Conservation (phyloP, 1,140 invertebrate genomes). For the Pogonomyrmex californicus region DNA sequence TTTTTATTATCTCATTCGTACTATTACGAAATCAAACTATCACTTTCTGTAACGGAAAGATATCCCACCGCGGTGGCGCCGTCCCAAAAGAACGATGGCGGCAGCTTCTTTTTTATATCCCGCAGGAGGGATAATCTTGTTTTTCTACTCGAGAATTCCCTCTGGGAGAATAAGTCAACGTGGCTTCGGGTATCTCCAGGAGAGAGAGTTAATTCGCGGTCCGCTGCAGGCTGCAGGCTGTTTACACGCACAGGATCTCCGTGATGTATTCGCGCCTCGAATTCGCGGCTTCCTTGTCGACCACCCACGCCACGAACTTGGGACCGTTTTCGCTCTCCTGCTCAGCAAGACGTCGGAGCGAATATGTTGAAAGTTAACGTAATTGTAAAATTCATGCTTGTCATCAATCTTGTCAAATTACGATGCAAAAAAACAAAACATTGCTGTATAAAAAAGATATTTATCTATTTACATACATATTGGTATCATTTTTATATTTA, state of each 20-base stretch:
- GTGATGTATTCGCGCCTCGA: conserved; percentile 74
- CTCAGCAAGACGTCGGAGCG: not conserved
- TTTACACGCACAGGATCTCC: conserved; percentile 71
- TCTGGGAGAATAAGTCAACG: conserved; percentile 67
- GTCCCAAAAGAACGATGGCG: conserved; percentile 15
- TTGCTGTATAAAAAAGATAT: not conserved
- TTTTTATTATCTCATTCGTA: conserved; percentile 19
- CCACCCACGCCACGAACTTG: conserved; percentile 49
- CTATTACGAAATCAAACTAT: conserved; percentile 32
- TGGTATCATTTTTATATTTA: not conserved
- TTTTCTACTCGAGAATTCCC: conserved; percentile 61
- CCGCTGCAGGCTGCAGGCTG: conserved; percentile 65
- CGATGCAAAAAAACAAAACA: not conserved
- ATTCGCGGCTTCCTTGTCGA: conserved; percentile 63
- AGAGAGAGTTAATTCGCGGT: conserved; percentile 71
- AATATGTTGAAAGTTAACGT: conserved; percentile 49
- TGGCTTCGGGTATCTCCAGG: conserved; percentile 46
- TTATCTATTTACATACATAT: not conserved
- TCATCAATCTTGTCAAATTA: not conserved
- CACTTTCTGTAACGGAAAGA: conserved; percentile 26
- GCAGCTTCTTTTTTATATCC: conserved; percentile 49
- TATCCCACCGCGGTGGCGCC: conserved; percentile 18
- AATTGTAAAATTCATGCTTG: conserved; percentile 31
- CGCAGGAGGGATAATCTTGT: conserved; percentile 43
- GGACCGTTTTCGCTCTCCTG: not conserved